Evolutionary conservation across 2,113 vertebrate genomes (phyloP), one percentile per base, ranked within the genome.

Genomic region (Rhipidura dahli): DNA sequence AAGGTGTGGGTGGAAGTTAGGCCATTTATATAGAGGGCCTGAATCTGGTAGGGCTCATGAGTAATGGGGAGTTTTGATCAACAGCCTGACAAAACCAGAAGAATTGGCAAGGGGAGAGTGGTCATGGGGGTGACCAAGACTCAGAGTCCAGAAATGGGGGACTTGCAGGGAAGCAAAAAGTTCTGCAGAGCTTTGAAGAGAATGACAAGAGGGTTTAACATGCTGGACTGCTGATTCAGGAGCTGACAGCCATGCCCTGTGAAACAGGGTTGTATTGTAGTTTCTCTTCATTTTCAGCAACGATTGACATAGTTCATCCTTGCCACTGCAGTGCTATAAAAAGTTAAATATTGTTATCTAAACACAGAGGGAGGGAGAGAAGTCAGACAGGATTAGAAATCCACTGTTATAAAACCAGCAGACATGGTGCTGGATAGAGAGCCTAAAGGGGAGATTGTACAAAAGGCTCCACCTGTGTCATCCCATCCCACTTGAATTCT

Each of bases 301-400:
- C 1, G 1, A 49, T 37, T 87, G 66, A 60, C 63, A 83, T 47
- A 44, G 75, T 59, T 95, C 78, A 81, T 93, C 64, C 27, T 64
- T 94, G 75, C 27, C 47, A 77, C 71, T 93, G 85, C 50, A 70
- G 78, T 68, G 63, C 79, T 92, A 63, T 93, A 88, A 83, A 88
- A 96, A 91, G 59, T 73, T 88, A 88, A 95, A 88, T 71, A 80
- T 70, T 77, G 22, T 83, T 88, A 70, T 81, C 76, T 75, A 90
- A 94, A 96, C 63, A 85, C 39, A 66, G 81, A 94, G 33, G 19
- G 71, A 92, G 26, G 27, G 47, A 92, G 61, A 19, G 24, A 92
- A 83, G 37, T 50, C 51, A 86, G 63, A 28, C 45, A 70, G 47
- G n/a, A 87, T 87, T 90, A 68, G 78, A 83, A 93, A 94, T 65